Evolutionary conservation across 2,113 vertebrate genomes (phyloP), one percentile per base, ranked within the genome.

Genomic region (Zosterops lateralis): DNA sequence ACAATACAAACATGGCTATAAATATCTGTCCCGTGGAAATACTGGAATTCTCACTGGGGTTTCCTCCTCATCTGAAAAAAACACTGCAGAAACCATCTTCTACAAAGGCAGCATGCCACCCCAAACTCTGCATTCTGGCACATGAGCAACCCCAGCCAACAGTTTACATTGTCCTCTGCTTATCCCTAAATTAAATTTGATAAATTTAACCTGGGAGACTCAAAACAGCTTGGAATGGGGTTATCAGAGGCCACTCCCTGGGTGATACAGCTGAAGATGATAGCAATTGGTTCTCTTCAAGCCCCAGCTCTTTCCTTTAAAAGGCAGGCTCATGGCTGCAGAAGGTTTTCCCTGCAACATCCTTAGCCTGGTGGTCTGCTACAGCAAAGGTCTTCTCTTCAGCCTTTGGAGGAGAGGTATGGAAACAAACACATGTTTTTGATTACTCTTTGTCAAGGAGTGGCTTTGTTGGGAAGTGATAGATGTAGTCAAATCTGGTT

Each of bases 181-280:
- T 70, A 51, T 56, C 76, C 34, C 38, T 66, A 47, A 58, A 44
- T 71, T 12, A 51, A 77, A 88, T 74, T 31, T 51, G 18, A n/a
- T 85, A 42, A 36, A 73, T 85, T 65, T 82, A 72, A 50, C 38
- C 74, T 14, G 3, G 18, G 29, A 85, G 32, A 82, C 18, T 17
- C 66, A 73, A 83, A 93, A 66, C 54, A 36, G 42, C 24, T 51
- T 58, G 62, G 51, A 51, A 66, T 15, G 1, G 73, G 51, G 45
- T 93, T 88, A 80, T n/a, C 4, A 2, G 32, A 86, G 75, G 45
- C 85, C 90, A 77, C 87, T 95, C 93, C 95, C 78, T 34, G 22
- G 0, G 3, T 58, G 84, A 76, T 73, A 66, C n/a, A 3, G 5
- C 54, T 76, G 75, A 44, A 74, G 72, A 18, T 64, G 72, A 58